A percentile compares a stretch with the other conserved stretches of the same genome.
Conservation (phyloP, 2,797 vertebrate species). For the Bradypodion pumilum region DNA sequence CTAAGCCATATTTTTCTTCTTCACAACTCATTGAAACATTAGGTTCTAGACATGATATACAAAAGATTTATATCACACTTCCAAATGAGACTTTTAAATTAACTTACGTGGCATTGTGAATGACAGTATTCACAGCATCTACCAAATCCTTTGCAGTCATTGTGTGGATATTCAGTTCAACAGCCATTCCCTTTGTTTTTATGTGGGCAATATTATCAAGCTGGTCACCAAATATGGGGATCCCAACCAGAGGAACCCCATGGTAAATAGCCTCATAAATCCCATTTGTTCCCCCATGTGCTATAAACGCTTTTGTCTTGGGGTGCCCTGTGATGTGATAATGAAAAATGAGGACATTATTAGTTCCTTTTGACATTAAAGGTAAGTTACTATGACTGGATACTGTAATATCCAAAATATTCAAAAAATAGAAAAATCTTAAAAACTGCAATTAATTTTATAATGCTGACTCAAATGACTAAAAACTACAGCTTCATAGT, state of each 20-base stretch:
- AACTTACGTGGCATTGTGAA: constrained; percentile 76
- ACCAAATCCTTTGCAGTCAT: constrained; percentile 79
- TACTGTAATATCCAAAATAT: no score
- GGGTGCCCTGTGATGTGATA: constrained; percentile 81
- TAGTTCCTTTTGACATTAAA: not conserved
- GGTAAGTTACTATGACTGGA: not conserved
- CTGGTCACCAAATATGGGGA: constrained; percentile 89
- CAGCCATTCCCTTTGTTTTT: constrained; percentile 83
- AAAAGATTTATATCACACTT: not conserved
- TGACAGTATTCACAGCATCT: constrained; percentile 77
- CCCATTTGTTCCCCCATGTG: constrained; percentile 85
- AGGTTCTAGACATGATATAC: not conserved
- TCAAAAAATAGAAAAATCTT: no score
- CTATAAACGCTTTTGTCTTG: constrained; percentile 85
- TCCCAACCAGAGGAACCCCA: constrained; percentile 87
- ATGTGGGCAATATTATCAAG: constrained; percentile 86
- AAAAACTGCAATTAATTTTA: no score
- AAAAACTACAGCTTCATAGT: not conserved
- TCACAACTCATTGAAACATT: no score
- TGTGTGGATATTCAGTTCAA: constrained; percentile 75
- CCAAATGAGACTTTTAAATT: not conserved
- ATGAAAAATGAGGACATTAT: not conserved
- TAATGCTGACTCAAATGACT: no score
- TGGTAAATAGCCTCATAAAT: constrained; percentile 95
- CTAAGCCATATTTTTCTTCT: no score